Percentiles rank a stretch among this genome's conserved stretches.
phyloP scores from a whole-genome alignment of 2,888 invertebrate genomes.

The Zygogramma bicolorata region DNA sequence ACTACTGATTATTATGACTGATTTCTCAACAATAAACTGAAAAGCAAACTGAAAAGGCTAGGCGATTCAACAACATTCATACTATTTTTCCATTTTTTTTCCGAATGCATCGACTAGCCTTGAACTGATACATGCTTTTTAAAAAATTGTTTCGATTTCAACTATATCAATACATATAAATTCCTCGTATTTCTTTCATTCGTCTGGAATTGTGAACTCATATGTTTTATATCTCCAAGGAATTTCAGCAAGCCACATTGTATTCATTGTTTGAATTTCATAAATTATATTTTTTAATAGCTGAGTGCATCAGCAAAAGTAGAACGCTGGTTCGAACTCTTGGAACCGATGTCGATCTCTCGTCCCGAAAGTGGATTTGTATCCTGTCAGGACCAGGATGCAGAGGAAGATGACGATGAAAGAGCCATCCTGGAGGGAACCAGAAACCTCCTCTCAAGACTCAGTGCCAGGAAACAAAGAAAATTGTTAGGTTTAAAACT shows the following conservation, averaged over 20 bases:
- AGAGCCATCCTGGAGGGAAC: conserved; percentile 76
- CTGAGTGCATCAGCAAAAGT: conserved; percentile 83
- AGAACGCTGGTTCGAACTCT: conserved; percentile 84
- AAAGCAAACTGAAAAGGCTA: too few relatives aligned
- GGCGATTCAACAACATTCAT: too few relatives aligned
- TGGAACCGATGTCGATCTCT: conserved; percentile 75
- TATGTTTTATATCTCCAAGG: neutral
- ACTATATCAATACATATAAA: too few relatives aligned
- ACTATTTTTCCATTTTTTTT: too few relatives aligned
- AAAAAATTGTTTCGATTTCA: too few relatives aligned
- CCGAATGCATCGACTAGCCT: too few relatives aligned
- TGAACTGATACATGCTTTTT: too few relatives aligned
- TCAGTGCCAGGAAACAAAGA: conserved; percentile 78
- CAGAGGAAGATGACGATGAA: conserved; percentile 70
- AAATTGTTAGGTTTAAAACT: conserved; percentile 77
- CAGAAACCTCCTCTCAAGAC: conserved; percentile 75
- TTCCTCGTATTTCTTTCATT: too few relatives aligned
- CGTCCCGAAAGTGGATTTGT: conserved; percentile 84
- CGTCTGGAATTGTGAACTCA: too few relatives aligned
- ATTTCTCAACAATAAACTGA: too few relatives aligned
- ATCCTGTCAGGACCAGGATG: conserved; percentile 72
- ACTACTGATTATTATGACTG: too few relatives aligned
- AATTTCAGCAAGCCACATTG: neutral
- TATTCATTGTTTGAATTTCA: neutral
- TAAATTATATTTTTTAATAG: conserved; percentile 63